Percentiles rank a stretch among this genome's conserved stretches.
phyloP scores from a whole-genome alignment of 1,140 invertebrate genomes.

The Euborellia annulipes region DNA sequence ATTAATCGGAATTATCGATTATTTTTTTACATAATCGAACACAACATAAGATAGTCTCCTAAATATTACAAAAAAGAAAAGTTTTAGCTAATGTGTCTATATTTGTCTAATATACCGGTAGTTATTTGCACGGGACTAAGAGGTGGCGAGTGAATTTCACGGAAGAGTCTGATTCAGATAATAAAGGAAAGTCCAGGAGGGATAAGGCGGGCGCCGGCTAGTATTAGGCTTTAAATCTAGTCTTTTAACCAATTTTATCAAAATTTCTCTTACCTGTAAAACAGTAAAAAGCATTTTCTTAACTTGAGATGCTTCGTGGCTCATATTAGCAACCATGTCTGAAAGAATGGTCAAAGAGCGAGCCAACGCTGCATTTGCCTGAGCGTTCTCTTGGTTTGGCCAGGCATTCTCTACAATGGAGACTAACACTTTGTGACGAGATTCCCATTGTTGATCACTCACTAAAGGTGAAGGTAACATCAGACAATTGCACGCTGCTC shows the following conservation, averaged over 20 bases:
- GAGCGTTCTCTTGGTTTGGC: conserved; percentile 4
- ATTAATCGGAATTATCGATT: too few species aligned
- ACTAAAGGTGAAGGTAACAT: conserved; percentile 34
- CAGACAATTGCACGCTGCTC: conserved; percentile 38
- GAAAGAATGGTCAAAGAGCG: conserved; percentile 27
- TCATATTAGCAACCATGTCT: conserved; percentile 30
- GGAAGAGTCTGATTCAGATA: too few species aligned
- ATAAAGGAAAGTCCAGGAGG: too few species aligned
- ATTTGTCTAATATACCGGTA: too few species aligned
- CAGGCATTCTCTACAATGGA: conserved; percentile 18
- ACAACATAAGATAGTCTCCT: too few species aligned
- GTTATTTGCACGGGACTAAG: too few species aligned
- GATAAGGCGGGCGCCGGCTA: too few species aligned
- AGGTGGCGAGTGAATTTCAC: too few species aligned
- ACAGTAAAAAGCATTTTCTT: conserved; percentile 39
- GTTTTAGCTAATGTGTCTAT: too few species aligned
- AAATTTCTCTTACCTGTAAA: conserved; percentile 24
- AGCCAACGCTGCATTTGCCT: conserved; percentile 28
- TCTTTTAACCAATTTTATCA: conserved; percentile 1
- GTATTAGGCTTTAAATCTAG: too few species aligned
- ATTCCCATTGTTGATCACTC: conserved; percentile 32
- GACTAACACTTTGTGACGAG: conserved; percentile 18
- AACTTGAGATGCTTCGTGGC: conserved; percentile 30
- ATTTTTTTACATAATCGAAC: too few species aligned
- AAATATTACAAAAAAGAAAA: too few species aligned